phyloP scores from a whole-genome alignment of 2,888 invertebrate species.

The Achlya flavicornis region DNA sequence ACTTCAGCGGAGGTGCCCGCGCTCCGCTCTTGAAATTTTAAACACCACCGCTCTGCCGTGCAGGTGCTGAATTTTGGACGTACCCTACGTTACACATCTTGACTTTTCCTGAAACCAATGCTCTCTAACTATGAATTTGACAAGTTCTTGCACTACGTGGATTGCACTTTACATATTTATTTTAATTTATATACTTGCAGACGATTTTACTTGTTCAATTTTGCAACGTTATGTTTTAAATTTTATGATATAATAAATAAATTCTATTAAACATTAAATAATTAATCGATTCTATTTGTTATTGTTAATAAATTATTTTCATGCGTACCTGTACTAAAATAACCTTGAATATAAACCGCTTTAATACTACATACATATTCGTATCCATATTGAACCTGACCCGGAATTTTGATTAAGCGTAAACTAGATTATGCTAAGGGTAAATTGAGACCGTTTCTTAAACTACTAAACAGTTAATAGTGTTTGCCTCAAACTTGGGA shows the following conservation, averaged over 20 bases:
- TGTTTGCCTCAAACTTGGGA: conserved; percentile 69
- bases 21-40: conserved; percentile 77
- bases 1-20: conserved; percentile 64
- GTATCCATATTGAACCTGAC: conserved; percentile 65
- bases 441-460: conserved; percentile 75
- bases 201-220: no score
- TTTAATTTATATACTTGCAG: no score
- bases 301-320: no score
- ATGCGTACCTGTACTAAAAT: no score
- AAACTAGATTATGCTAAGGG: conserved; percentile 74
- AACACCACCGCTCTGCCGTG: conserved; percentile 59
- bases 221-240: no score
- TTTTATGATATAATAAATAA: no score
- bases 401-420: conserved; percentile 78
- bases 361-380: conserved; percentile 51
- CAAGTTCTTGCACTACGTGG: neutral
- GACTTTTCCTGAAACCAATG: conserved; percentile 51
- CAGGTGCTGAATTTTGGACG: conserved; percentile 66
- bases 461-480: conserved; percentile 77
- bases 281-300: no score
- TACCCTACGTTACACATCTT: conserved; percentile 51
- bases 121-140: conserved; percentile 29
- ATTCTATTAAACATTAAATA: no score
- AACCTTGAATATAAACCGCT: conserved; percentile 17
- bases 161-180: neutral